phyloP scores from a whole-genome alignment of 2,888 invertebrate genomes.

The Drosophila multiciliata region DNA sequence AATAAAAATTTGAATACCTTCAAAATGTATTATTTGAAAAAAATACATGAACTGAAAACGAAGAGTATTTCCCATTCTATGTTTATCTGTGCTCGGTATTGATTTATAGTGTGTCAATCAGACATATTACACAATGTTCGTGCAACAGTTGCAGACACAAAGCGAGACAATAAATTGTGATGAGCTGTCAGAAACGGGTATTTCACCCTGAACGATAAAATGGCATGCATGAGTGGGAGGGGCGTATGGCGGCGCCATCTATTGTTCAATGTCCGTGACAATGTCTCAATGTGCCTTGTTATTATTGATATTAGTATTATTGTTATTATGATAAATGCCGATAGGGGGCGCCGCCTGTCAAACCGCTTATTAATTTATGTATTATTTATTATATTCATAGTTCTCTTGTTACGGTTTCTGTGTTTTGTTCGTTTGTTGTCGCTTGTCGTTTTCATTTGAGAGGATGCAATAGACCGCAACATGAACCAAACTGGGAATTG shows the following conservation, averaged over 20 bases:
- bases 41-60: neutral
- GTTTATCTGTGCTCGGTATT: slow-evolving; percentile 37
- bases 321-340: slow-evolving; percentile 9
- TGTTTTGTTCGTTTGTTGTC: neutral
- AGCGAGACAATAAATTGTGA: slow-evolving; percentile 44
- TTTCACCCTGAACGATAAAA: slow-evolving; percentile 40
- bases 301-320: slow-evolving; percentile 2
- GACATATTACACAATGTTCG: slow-evolving; percentile 58
- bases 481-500: slow-evolving; percentile 19
- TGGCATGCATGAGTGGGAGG: slow-evolving; percentile 35
- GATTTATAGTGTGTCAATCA: slow-evolving; percentile 63
- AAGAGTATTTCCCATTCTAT: neutral
- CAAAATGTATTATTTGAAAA: neutral
- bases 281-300: slow-evolving; percentile 17
- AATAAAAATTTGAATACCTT: neutral
- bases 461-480: slow-evolving; percentile 31
- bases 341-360: slow-evolving; percentile 6
- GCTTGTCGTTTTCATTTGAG: neutral
- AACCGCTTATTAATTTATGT: neutral
- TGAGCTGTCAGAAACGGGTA: slow-evolving; percentile 62
- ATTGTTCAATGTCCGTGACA: slow-evolving; percentile 7
- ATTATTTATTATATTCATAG: neutral
- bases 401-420: neutral
- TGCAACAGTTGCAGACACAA: slow-evolving; percentile 50
- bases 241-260: slow-evolving; percentile 29